Conservation (phyloP, 2,888 invertebrate genomes). For the Nymphalis polychloros region DNA sequence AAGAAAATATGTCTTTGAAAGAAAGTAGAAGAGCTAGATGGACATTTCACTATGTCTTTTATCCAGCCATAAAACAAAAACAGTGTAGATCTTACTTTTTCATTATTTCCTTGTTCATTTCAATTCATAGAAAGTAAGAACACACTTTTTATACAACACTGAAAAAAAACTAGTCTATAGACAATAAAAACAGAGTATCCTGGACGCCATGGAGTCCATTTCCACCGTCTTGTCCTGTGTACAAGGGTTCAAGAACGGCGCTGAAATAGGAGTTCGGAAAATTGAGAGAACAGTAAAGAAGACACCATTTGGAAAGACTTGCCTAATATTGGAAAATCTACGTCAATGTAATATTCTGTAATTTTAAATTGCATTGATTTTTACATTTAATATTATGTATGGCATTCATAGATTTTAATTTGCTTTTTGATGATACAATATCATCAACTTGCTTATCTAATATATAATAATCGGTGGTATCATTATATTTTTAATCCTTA, state of each 20-base stretch:
- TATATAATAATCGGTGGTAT: too few relatives aligned
- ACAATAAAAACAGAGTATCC: constrained; percentile 41
- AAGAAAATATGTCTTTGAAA: constrained; percentile 35
- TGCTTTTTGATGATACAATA: too few relatives aligned
- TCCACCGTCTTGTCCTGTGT: constrained; percentile 74
- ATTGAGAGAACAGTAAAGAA: constrained; percentile 19
- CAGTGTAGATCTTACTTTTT: constrained; percentile 23
- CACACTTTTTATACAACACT: constrained; percentile 48
- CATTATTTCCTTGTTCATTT: not conserved
- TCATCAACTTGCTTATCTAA: too few relatives aligned
- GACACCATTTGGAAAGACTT: constrained; percentile 9
- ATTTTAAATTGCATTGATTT: too few relatives aligned
- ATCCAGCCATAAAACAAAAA: constrained; percentile 43
- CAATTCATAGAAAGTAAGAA: constrained; percentile 21
- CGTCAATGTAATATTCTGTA: not conserved
- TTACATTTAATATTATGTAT: too few relatives aligned
- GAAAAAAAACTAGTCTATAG: constrained; percentile 56
- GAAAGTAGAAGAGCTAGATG: constrained; percentile 32
- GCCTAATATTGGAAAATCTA: not conserved
- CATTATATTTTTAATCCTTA: too few relatives aligned
- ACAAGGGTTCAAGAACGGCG: constrained; percentile 72
- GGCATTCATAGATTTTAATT: too few relatives aligned
- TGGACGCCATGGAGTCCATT: constrained; percentile 59
- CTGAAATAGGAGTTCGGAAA: constrained; percentile 44
- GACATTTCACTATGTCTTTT: constrained; percentile 52